Base-by-base conservation (phyloP, 2,888 invertebrate species). In the Drosophila meridionalis region DNA sequence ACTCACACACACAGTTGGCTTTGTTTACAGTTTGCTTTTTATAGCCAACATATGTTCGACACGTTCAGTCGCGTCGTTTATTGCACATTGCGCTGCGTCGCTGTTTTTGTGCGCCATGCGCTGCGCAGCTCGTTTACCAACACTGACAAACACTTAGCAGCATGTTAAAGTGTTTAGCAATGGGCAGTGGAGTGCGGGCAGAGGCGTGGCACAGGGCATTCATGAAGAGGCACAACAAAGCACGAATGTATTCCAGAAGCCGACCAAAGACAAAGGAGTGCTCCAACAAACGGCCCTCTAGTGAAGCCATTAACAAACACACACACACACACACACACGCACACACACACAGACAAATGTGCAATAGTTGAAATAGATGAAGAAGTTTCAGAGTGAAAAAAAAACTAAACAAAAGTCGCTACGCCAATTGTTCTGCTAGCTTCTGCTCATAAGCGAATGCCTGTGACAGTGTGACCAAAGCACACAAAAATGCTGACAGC, bases 1-100 rank as follows among this genome's bases (percentile, higher is more conserved):
- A 50, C 36, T 40, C 32, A 57, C 43, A 42, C 53, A 48, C 56
- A 68, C 63, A 56, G 56, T 42, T 11, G 32, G 42, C 56, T 83
- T 83, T 85, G 84, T 89, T 85, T 87, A 89, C 87, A 76, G 68
- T 87, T 76, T 57, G 64, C 80, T 87, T 82, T 82, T 84, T 77
- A 81, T 79, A 71, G 72, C 64, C 80, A 82, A 84, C 89, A 89
- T 77, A 79, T 85, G 89, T 79, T 84, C 69, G 79, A 75, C 87
- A 87, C 73, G 76, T 75, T 72, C 79, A 71, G 74, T 75, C 75
- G 73, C 60, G 56, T 60, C 73, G 73, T 83, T 83, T 82, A 73
- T 82, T 75, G 72, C 70, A 64, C 71, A 75, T 71, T 78, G 74
- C 63, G 55, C 55, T 71, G 59, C 69, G 34, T 64, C 40, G 60